Conservation (phyloP, 2,113 vertebrate genomes). For the Amia ocellicauda region DNA sequence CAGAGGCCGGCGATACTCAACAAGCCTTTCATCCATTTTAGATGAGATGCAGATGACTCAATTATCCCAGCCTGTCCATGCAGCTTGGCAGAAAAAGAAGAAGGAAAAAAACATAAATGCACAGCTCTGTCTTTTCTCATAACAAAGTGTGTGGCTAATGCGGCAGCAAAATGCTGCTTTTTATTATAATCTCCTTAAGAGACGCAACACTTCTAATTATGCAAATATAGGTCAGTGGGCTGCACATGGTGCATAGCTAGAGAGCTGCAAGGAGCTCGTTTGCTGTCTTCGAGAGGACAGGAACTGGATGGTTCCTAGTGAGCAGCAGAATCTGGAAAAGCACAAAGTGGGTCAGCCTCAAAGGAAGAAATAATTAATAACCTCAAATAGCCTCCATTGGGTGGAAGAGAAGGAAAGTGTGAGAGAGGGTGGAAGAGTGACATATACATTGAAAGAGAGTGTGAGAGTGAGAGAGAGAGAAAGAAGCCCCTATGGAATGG, state of each 20-base stretch:
- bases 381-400: conserved; percentile 28
- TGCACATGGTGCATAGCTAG: neutral
- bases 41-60: conserved; percentile 65
- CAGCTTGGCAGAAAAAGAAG: conserved; percentile 45
- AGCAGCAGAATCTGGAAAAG: neutral
- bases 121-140: conserved; percentile 28
- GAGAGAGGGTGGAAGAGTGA: neutral
- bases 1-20: conserved; percentile 39
- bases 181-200: conserved; percentile 44
- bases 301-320: conserved; percentile 2
- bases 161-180: conserved; percentile 42
- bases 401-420: conserved; percentile 33
- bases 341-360: conserved; percentile 56
- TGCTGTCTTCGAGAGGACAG: neutral
- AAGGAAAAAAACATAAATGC: too few species aligned
- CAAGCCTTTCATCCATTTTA: conserved; percentile 62
- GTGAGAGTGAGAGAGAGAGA: conserved; percentile 26
- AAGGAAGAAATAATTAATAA: conserved; percentile 2
- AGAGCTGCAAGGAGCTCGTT: neutral
- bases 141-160: conserved; percentile 26
- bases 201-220: conserved; percentile 38
- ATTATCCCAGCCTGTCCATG: conserved; percentile 60
- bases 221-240: conserved; percentile 34
- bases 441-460: conserved; percentile 8
- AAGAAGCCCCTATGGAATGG: neutral